phyloP scores from a whole-genome alignment of 1,140 invertebrate species.

The Ericerus pela region DNA sequence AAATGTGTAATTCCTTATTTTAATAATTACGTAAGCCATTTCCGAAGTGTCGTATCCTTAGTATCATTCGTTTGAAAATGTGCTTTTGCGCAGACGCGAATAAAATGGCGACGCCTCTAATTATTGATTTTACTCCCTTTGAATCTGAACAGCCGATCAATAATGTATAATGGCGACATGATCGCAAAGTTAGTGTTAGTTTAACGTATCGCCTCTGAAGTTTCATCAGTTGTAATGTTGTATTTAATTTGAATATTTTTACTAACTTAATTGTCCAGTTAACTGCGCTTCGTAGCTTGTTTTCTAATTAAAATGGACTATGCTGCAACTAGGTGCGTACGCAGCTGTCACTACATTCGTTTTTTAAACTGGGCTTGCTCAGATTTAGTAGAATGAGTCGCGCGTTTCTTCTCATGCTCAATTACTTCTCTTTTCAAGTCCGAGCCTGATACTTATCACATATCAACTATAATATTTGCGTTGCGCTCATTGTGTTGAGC shows the following conservation, averaged over 20 bases:
- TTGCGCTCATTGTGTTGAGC: too few species aligned
- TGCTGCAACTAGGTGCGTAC: conserved; percentile 76
- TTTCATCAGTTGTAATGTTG: neutral
- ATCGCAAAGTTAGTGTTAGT: conserved; percentile 4
- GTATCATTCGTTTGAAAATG: neutral
- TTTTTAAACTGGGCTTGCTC: conserved; percentile 66
- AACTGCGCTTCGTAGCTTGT: conserved; percentile 21
- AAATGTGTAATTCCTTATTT: neutral
- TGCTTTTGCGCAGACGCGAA: conserved; percentile 38
- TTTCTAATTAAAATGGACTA: conserved; percentile 25
- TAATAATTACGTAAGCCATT: neutral
- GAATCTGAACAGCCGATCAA: conserved; percentile 24
- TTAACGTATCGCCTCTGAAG: neutral
- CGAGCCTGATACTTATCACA: conserved; percentile 4
- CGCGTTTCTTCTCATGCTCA: conserved; percentile 19
- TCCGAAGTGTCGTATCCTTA: neutral
- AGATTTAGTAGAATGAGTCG: conserved; percentile 21
- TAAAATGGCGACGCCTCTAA: conserved; percentile 23
- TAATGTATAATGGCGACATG: conserved; percentile 24
- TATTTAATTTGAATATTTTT: neutral
- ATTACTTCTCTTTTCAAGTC: neutral
- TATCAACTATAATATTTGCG: too few species aligned
- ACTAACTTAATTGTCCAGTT: neutral
- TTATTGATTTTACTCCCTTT: conserved; percentile 18
- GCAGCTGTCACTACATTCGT: conserved; percentile 61